Base-by-base conservation (phyloP, 2,113 vertebrate genomes). In the Trematocara marginatum region DNA sequence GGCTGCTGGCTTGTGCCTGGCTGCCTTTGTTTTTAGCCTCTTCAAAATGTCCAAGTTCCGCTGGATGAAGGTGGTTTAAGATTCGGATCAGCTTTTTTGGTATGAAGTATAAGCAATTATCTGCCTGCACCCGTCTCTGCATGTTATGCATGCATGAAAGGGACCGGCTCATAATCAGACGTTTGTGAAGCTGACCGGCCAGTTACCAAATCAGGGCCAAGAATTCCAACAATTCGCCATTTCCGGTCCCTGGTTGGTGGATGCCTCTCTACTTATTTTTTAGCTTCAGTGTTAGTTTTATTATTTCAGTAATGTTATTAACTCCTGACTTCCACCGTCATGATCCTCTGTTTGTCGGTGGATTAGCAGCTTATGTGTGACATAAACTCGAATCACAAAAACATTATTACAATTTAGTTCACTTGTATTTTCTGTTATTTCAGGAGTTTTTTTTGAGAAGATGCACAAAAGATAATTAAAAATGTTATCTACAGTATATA, bases 361-460 rank as follows among this genome's bases (percentile, higher is more conserved):
- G 59, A 38, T 64, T 38, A 10, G 34, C 34, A 3, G 10, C 35
- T 40, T 40, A 13, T 66, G 4, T 40, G 12, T 45, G 64, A 69
- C 64, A 45, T 42, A 69, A 69, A 35, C 59, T n/a, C n/a, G 3
- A 64, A 64, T 64, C 16, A 6, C 31, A n/a, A 35, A 64, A 64
- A 23, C n/a, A 15, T 69, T 42, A 15, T 69, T 42, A 4, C n/a
- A 42, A 13, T 42, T 69, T 69, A 42, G 7, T 6, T 69, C 59
- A 64, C 4, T 42, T 69, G 35, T 69, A 40, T 69, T 69, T 69
- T 42, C 38, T 69, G 11, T 13, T 42, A 42, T 42, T 69, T 69
- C 64, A 23, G 0, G 0, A 13, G 10, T 0, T 69, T 1, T 11
- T 66, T 66, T 42, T 38, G 20, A 64, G 59, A 64, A 64, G 59